Base-by-base conservation (phyloP, 1,140 invertebrate genomes). In the Drosophila willistoni region DNA sequence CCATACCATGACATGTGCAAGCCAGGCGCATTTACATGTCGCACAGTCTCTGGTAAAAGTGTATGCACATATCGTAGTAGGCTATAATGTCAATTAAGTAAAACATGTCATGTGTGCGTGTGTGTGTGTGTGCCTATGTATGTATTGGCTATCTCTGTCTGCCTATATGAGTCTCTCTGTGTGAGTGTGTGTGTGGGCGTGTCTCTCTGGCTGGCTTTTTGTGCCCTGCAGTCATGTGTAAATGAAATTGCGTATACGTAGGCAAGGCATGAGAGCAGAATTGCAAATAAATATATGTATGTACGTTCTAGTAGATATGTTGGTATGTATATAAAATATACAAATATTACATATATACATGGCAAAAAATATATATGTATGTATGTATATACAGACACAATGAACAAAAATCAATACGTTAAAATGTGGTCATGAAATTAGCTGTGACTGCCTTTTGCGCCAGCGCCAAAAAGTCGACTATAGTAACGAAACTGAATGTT, bases 41-140 rank as follows among this genome's bases (percentile, higher is more conserved):
- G 74, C 75, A 85, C 78, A 73, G 67, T 82, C 64, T 36, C 75
- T 71, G 66, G 63, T 55, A 68, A 73, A 84, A 85, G 77, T 87
- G 79, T 86, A 87, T 86, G 83, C 83, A 86, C 82, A 86, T 87
- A 86, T 82, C 84, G 69, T 86, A 86, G 82, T 83, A 86, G 82
- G 82, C 83, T 86, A 86, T 86, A 86, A 86, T 87, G 82, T 86
- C 82, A 86, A 86, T 86, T 86, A 86, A 87, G 83, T 71, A 66
- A 63, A 69, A 66, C 73, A 73, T 55, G 64, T 63, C 56, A 34
- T 36, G 54, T 65, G 22, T 62, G 14, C 29, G 54, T 47, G 41
- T 56, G 14, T 61, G 42, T 54, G 7, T 63, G 42, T 68, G 25
- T 39, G 39, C 44, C 17, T 65, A 47, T 54, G 57, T 65, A 47